Conservation (phyloP, 2,797 vertebrate genomes). For the Chelonia mydas region DNA sequence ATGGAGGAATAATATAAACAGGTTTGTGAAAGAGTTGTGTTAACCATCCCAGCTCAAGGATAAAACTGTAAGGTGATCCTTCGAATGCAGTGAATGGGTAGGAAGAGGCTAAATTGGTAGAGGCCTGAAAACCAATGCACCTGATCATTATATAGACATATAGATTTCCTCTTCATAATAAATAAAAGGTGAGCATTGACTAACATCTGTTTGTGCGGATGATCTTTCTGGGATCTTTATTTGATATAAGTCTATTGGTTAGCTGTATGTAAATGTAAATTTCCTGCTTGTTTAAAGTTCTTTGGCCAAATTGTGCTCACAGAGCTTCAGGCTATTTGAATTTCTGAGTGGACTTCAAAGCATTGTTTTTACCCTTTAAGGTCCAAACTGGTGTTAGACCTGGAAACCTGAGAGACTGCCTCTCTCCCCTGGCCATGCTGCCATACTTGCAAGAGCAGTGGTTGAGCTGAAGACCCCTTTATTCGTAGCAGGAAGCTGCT, state of each 20-base stretch:
- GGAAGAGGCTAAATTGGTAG: neutral
- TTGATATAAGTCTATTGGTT: neutral
- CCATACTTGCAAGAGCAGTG: neutral
- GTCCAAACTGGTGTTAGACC: neutral
- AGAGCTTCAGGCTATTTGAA: rapidly evolving
- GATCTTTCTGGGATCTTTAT: neutral
- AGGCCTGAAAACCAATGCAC: neutral
- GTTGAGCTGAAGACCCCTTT: neutral
- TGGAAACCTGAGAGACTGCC: neutral
- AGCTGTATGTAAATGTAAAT: neutral
- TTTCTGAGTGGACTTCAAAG: neutral
- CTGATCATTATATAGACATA: neutral
- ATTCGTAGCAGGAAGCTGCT: neutral
- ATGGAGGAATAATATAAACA: constrained; percentile 12
- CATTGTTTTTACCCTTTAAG: neutral
- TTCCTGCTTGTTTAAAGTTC: neutral
- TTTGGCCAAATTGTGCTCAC: neutral
- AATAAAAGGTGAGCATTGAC: neutral
- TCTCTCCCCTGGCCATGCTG: neutral
- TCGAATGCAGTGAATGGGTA: neutral
- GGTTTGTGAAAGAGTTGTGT: neutral
- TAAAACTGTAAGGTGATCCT: neutral
- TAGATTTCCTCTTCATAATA: neutral
- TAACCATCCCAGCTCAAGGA: neutral
- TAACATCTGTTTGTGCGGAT: neutral